Conservation (phyloP, 2,888 invertebrate species). For the Corbicula japonica region DNA sequence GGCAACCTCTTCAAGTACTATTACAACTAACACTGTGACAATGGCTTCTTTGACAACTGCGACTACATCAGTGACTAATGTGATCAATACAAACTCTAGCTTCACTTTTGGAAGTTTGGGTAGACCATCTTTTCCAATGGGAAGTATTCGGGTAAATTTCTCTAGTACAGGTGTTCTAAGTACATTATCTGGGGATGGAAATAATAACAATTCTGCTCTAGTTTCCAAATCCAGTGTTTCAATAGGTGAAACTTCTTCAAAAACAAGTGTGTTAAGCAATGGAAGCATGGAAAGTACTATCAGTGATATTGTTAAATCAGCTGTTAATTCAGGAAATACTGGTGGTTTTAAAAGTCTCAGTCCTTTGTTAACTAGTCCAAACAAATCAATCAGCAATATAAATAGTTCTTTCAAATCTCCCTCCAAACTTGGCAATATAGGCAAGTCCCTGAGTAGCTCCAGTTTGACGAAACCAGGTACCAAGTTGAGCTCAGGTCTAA, state of each 20-base stretch:
- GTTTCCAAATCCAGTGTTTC: slow-evolving; percentile 20
- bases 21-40: slow-evolving; percentile 69
- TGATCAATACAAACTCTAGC: slow-evolving; percentile 61
- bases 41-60: slow-evolving; percentile 71
- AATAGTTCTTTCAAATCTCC: slow-evolving; percentile 46
- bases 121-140: slow-evolving; percentile 58
- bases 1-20: slow-evolving; percentile 58
- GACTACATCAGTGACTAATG: slow-evolving; percentile 66
- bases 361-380: slow-evolving; percentile 53
- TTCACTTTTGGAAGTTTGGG: slow-evolving; percentile 61
- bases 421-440: slow-evolving; percentile 36
- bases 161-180: slow-evolving; percentile 56
- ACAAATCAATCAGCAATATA: slow-evolving; percentile 31
- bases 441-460: slow-evolving; percentile 35
- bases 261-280: slow-evolving; percentile 39
- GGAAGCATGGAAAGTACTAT: slow-evolving; percentile 62
- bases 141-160: slow-evolving; percentile 60
- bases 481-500: slow-evolving; percentile 40
- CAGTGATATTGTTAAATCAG: slow-evolving; percentile 62
- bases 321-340: slow-evolving; percentile 51
- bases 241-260: slow-evolving; percentile 13
- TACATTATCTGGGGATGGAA: slow-evolving; percentile 41
- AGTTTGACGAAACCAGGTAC: slow-evolving; percentile 43
- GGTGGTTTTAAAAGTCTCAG: slow-evolving; percentile 61
- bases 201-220: slow-evolving; percentile 32